Conservation (phyloP, 1,140 invertebrate species). For the Drosophila kanapiae region DNA sequence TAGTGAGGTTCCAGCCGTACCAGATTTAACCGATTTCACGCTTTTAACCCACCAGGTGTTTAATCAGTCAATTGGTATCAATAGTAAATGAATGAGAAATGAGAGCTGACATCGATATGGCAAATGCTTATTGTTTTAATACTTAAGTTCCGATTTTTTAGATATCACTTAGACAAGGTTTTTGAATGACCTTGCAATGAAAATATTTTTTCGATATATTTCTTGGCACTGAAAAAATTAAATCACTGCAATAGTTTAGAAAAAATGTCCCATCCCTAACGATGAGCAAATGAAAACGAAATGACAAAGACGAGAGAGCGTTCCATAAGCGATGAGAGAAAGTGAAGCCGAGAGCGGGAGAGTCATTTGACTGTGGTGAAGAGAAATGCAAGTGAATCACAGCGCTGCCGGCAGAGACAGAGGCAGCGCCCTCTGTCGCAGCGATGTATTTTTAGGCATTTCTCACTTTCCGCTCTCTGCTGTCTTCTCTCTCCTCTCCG, state of each 20-base stretch:
- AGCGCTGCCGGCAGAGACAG: constrained; percentile 22
- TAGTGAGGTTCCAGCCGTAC: neutral
- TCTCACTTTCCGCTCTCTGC: constrained; percentile 9
- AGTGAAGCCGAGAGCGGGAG: constrained; percentile 21
- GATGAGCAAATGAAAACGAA: constrained; percentile 70
- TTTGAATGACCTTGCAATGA: neutral
- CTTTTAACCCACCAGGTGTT: constrained; percentile 2
- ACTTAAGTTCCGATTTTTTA: neutral
- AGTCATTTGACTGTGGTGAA: constrained; percentile 34
- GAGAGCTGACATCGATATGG: neutral
- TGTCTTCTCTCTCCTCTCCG: constrained; percentile 3
- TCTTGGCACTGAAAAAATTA: neutral
- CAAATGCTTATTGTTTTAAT: neutral
- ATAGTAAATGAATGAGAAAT: neutral
- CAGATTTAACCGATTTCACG: constrained; percentile 3
- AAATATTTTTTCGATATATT: neutral
- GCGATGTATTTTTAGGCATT: constrained; percentile 69
- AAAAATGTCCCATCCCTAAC: constrained; percentile 4
- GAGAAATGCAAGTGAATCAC: constrained; percentile 59
- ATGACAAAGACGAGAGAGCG: constrained; percentile 36
- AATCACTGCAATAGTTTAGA: neutral
- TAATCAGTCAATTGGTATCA: neutral
- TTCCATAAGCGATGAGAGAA: constrained; percentile 18
- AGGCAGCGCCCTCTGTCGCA: constrained; percentile 48
- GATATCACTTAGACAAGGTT: neutral